A percentile compares a stretch with the other conserved stretches of the same genome.
Evolutionary conservation across 2,113 vertebrate genomes (phyloP).

Genomic region (Siniperca knerii): DNA sequence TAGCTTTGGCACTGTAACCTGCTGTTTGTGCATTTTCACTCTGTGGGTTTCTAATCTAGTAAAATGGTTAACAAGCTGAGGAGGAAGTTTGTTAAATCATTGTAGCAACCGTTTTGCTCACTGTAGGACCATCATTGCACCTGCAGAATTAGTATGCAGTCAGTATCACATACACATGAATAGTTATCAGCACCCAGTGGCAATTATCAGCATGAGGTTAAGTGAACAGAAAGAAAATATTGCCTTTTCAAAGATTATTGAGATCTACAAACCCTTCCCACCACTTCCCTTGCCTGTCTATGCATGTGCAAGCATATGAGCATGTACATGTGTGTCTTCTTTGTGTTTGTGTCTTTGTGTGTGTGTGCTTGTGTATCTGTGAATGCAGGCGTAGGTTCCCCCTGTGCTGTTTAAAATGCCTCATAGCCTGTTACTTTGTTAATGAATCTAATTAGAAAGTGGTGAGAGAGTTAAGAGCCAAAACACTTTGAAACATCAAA

Average conservation of each 20-base stretch:
- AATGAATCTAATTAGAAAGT: conserved; percentile 68
- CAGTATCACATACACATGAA: conserved; percentile 56
- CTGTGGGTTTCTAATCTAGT: conserved; percentile 25
- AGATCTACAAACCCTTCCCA: conserved; percentile 40
- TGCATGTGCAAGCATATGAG: not conserved
- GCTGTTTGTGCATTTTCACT: conserved; percentile 47
- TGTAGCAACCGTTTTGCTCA: conserved; percentile 15
- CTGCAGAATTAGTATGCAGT: conserved; percentile 80
- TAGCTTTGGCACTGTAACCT: conserved; percentile 19
- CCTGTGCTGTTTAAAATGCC: conserved; percentile 37
- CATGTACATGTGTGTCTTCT: not conserved
- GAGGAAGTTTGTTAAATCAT: conserved; percentile 50
- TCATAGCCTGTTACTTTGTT: conserved; percentile 50
- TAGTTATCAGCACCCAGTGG: conserved; percentile 66
- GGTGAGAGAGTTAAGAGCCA: conserved; percentile 35
- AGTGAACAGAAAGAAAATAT: conserved; percentile 70
- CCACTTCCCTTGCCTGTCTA: not conserved
- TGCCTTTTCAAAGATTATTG: conserved; percentile 53
- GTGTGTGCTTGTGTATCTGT: conserved; percentile 4
- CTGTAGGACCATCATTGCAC: conserved; percentile 57
- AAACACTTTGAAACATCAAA: conserved; percentile 64
- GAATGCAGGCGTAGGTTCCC: not conserved
- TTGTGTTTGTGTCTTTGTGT: not conserved
- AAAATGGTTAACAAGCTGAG: conserved; percentile 41
- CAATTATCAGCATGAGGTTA: conserved; percentile 69